Evolutionary conservation across 2,113 vertebrate species (phyloP).

Genomic region (Gymnorhina tibicen): DNA sequence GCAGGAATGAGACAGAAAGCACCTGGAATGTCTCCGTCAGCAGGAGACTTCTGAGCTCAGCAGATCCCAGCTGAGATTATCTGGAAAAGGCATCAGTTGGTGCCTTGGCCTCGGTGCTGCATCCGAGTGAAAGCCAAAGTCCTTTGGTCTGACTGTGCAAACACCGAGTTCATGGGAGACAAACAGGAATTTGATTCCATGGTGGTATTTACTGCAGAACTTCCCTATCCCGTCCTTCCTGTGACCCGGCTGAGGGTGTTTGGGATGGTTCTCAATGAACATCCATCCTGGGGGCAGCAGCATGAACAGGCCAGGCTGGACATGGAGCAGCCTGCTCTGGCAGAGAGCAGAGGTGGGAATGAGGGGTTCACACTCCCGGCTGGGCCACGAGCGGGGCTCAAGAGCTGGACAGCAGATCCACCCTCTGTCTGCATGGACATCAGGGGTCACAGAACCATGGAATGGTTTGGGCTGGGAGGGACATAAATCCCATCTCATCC

Average conservation of each 20-base stretch:
- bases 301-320: background rate
- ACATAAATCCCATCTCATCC: background rate
- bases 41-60: background rate
- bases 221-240: background rate
- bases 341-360: background rate
- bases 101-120: background rate
- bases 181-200: slow-evolving; percentile 28
- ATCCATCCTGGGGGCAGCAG: background rate
- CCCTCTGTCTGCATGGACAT: rapidly evolving
- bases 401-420: background rate
- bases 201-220: slow-evolving; percentile 33
- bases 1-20: background rate
- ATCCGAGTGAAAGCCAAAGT: background rate
- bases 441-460: background rate
- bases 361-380: background rate
- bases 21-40: background rate
- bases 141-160: slow-evolving; percentile 30
- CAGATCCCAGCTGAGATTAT: slow-evolving; percentile 1
- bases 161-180: slow-evolving; percentile 6
- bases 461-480: background rate
- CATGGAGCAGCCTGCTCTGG: background rate
- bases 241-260: background rate
- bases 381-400: background rate
- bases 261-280: background rate
- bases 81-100: background rate